Conservation (phyloP, 92 coral and sea anemone species). For the Porites evermanni region DNA sequence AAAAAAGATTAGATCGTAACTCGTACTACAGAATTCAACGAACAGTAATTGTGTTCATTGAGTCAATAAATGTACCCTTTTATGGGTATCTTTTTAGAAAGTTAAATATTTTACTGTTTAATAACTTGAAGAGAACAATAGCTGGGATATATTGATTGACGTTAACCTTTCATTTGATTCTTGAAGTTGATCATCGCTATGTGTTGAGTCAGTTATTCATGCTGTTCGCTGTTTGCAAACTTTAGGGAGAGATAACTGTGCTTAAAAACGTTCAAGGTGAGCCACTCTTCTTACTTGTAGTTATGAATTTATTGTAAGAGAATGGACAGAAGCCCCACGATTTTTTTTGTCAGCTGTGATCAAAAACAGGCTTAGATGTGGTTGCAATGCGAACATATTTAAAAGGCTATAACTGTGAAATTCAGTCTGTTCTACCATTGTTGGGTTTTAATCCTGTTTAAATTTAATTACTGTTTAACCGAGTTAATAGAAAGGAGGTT, state of each 20-base stretch:
- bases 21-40: neutral
- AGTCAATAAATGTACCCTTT: conserved; percentile 7
- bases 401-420: too few species aligned
- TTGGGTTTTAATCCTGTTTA: too few species aligned
- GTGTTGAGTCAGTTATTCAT: neutral
- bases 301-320: neutral
- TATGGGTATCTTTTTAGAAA: neutral
- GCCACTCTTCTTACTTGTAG: neutral
- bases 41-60: neutral
- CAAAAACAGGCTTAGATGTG: neutral
- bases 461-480: too few species aligned
- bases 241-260: neutral
- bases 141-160: neutral
- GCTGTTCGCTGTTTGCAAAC: conserved; percentile 6
- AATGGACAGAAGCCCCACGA: neutral
- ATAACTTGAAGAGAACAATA: neutral
- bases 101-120: neutral
- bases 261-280: neutral
- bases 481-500: too few species aligned
- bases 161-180: neutral
- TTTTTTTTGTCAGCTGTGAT: neutral
- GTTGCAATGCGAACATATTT: too few species aligned
- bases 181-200: neutral
- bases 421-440: too few species aligned
- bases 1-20: too few species aligned